Conservation (phyloP, 2,113 vertebrate species). For the Danionella cerebrum region DNA sequence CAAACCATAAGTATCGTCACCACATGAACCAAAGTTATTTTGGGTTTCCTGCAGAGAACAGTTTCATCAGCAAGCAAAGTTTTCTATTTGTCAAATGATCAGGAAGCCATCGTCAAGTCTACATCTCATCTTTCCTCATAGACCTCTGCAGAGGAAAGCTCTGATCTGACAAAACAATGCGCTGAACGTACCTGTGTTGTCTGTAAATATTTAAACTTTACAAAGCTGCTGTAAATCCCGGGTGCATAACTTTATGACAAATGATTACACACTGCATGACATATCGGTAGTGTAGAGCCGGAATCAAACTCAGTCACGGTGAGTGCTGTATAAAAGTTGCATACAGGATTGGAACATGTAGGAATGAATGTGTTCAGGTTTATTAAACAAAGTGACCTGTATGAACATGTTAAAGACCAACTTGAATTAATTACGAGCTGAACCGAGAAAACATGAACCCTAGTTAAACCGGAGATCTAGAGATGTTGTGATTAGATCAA, state of each 20-base stretch:
- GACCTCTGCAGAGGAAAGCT: background rate
- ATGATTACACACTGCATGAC: background rate
- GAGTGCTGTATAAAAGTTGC: no score
- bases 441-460: no score
- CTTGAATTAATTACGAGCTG: no score
- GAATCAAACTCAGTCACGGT: background rate
- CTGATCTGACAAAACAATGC: constrained; percentile 4
- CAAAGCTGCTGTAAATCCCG: background rate
- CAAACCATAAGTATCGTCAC: constrained; percentile 14
- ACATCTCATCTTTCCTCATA: background rate
- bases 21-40: constrained; percentile 13
- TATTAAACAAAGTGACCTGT: no score
- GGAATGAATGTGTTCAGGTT: no score
- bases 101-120: constrained; percentile 5
- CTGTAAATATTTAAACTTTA: constrained; percentile 13
- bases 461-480: no score
- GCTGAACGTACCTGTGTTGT: background rate
- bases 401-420: no score
- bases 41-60: constrained; percentile 28
- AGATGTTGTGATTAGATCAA: no score
- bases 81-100: constrained; percentile 18
- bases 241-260: background rate
- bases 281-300: background rate
- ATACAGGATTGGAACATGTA: no score
- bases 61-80: constrained; percentile 16